phyloP scores from a whole-genome alignment of 2,113 vertebrate species.

The Calidris pugnax region DNA sequence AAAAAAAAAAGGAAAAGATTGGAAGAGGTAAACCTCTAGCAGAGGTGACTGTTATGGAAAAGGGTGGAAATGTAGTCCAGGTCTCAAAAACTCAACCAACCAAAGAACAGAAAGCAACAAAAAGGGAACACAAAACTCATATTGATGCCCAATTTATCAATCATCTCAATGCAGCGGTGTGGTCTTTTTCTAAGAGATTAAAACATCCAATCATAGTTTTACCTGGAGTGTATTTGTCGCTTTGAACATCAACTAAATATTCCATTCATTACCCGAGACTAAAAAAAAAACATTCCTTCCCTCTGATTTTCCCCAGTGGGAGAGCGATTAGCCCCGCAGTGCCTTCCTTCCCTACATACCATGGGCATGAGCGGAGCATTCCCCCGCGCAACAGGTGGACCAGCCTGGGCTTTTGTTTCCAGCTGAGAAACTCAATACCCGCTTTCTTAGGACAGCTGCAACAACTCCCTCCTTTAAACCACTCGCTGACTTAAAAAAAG shows the following conservation, averaged over 20 bases:
- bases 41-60: not conserved
- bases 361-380: constrained; percentile 40
- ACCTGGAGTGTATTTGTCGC: not conserved
- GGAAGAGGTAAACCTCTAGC: not conserved
- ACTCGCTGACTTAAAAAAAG: not conserved
- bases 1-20: not conserved
- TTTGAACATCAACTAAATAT: not conserved
- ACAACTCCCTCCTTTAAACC: not conserved
- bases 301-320: not conserved
- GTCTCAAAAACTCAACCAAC: not conserved
- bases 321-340: not conserved
- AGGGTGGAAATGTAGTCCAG: not conserved
- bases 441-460: constrained; percentile 29
- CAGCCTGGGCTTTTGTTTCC: constrained; percentile 20
- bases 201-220: not conserved
- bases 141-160: not conserved
- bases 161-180: not conserved
- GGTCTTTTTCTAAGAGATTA: not conserved
- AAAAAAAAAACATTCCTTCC: not conserved
- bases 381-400: constrained; percentile 30
- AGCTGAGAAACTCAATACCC: not conserved
- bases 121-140: not conserved
- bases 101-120: not conserved
- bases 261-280: not conserved
- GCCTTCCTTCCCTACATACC: constrained; percentile 22